Base-by-base conservation (phyloP, 2,797 vertebrate species). In the Percopsis omiscomaycus region DNA sequence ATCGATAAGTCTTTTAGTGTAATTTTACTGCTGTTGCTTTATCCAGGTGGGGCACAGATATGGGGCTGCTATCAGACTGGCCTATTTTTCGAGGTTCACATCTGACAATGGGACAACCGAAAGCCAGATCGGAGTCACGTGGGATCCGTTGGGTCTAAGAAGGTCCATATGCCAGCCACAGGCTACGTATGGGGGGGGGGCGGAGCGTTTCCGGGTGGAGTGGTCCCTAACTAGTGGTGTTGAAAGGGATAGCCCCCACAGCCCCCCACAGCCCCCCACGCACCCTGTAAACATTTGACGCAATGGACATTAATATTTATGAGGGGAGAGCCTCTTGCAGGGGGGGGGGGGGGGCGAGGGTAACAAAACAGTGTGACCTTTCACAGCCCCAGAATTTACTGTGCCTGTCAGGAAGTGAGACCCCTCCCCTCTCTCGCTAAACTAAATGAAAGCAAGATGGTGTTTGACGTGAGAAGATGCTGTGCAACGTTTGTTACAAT, bases 281-380 rank as follows among this genome's bases (percentile, higher is more conserved):
- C 50, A 42, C 71, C 71, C 75, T 69, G 64, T 84, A 83, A 79
- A 75, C 62, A 58, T 76, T 79, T 22, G 75, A 72, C 74, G 73
- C 75, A 78, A 73, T 69, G 55, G 10, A 61, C 79, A 80, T 89
- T 82, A 84, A 89, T 89, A 88, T 89, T 89, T 84, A 90, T 86
- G 76, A 86, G 74, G 63, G 65, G 67, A 73, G 64, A 78, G 75
- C 53, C 73, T 58, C 69, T 77, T 50, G 50, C 54, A 15, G 70
- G 74, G 79, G 71, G 79, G 48, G 32, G 32, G 32, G 5, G 32
- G 22, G 22, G 22, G 77, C 61, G 46, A 52, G 67, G 78, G 78
- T 81, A 78, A 87, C 83, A 37, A 86, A 87, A 90, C 87, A 91
- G 80, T 77, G 71, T 79, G 68, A 87, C 79, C 89, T 88, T 89